Percentiles rank a stretch among this genome's conserved stretches.
phyloP scores from a whole-genome alignment of 2,797 vertebrate species.

The Tragopan temminckii region DNA sequence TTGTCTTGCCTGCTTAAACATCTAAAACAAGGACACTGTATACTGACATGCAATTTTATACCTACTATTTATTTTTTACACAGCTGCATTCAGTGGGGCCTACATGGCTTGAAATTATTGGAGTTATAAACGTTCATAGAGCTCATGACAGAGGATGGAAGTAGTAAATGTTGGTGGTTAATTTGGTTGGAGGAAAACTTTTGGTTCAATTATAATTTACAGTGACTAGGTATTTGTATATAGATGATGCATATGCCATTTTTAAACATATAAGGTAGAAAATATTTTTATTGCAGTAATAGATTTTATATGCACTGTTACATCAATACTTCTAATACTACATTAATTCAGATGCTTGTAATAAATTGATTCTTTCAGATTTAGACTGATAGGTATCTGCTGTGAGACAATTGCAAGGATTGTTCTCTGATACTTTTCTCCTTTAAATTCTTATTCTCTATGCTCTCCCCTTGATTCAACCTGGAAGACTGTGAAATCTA shows the following conservation, averaged over 20 bases:
- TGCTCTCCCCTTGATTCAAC: not conserved
- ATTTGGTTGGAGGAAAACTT: not conserved
- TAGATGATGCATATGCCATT: not conserved
- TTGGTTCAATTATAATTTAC: not conserved
- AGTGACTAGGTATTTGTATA: not conserved
- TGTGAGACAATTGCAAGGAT: not conserved
- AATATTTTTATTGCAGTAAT: not conserved
- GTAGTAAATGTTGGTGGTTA: not conserved
- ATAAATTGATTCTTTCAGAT: not conserved
- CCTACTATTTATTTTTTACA: not conserved
- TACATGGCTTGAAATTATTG: not conserved
- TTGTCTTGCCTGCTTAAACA: not conserved
- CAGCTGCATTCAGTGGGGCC: not conserved
- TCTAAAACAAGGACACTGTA: not conserved
- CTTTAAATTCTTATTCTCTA: not conserved
- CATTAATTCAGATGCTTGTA: not conserved
- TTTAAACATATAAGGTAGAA: not conserved
- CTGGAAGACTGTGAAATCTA: not conserved
- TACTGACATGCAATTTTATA: not conserved
- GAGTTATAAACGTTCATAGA: not conserved
- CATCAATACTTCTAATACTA: not conserved
- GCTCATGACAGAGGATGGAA: not conserved
- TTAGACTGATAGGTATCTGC: not conserved
- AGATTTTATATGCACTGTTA: not conserved
- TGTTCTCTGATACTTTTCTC: not conserved